Conservation (phyloP, 2,797 vertebrate genomes). For the Australoheros facetus region DNA sequence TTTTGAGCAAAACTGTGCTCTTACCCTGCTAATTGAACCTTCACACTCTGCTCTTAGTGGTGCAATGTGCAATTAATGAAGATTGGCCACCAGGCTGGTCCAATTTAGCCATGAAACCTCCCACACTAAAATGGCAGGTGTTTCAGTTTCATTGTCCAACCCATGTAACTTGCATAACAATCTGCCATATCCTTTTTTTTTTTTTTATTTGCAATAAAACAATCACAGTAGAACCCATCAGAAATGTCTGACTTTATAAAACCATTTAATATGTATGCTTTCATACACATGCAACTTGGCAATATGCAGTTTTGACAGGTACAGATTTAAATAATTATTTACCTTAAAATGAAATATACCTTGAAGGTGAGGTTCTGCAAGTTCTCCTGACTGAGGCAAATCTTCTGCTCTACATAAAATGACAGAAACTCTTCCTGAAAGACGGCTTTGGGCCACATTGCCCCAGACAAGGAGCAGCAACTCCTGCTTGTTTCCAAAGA, state of each 20-base stretch:
- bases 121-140: too few relatives aligned
- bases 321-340: neutral
- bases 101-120: too few relatives aligned
- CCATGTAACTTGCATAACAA: neutral
- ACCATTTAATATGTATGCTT: neutral
- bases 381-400: neutral
- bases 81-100: too few relatives aligned
- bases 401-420: neutral
- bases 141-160: too few relatives aligned
- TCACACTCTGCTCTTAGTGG: too few relatives aligned
- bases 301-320: neutral
- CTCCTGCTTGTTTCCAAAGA: neutral
- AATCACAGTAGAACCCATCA: neutral
- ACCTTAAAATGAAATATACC: neutral
- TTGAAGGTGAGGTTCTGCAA: neutral
- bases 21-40: too few relatives aligned
- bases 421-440: neutral
- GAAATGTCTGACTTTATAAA: neutral
- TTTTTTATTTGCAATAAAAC: neutral
- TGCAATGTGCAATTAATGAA: too few relatives aligned
- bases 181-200: neutral
- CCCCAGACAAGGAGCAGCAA: neutral
- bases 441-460: neutral
- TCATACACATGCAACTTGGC: neutral
- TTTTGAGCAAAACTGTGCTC: too few relatives aligned